Evolutionary conservation across 1,140 invertebrate genomes (phyloP).

Genomic region (Lordiphosa clarofinis): DNA sequence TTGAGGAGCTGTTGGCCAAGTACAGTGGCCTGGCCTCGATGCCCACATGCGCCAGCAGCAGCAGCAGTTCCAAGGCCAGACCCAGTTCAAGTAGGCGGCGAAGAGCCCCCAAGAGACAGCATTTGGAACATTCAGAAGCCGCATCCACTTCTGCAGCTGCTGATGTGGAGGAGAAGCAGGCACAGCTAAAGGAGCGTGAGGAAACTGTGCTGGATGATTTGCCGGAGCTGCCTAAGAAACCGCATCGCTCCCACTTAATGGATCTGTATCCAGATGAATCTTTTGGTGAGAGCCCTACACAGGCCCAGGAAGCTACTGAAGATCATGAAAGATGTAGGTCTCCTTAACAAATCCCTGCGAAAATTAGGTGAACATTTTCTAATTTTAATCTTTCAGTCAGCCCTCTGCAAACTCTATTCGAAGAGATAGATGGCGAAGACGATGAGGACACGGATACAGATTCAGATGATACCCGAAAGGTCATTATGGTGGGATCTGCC

Average conservation of each 20-base stretch:
- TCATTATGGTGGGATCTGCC: constrained; percentile 97
- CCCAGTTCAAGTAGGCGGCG: constrained; percentile 3
- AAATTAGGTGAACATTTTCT: background rate
- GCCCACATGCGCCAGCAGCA: constrained; percentile 13
- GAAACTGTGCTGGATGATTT: constrained; percentile 7
- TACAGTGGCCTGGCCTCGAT: constrained; percentile 44
- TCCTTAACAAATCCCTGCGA: background rate
- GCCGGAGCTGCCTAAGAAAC: constrained; percentile 43
- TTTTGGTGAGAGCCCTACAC: constrained; percentile 54
- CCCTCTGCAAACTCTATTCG: constrained; percentile 84
- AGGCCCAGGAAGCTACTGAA: constrained; percentile 4
- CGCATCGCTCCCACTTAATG: constrained; percentile 67
- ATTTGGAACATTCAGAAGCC: background rate
- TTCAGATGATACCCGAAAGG: constrained; percentile 82
- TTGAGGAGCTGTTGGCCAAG: constrained; percentile 91
- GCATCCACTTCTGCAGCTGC: constrained; percentile 18
- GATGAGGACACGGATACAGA: constrained; percentile 89
- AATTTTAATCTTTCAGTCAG: constrained; percentile 64
- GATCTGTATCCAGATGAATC: constrained; percentile 71
- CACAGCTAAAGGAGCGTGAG: background rate
- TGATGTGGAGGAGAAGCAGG: constrained; percentile 12
- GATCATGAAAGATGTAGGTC: constrained; percentile 46
- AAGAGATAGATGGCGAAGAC: constrained; percentile 86
- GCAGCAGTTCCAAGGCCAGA: constrained; percentile 12
- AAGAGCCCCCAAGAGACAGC: background rate